Percentiles rank a stretch among this genome's conserved stretches.
phyloP scores from a whole-genome alignment of 2,113 vertebrate species.

The Nanorana parkeri region DNA sequence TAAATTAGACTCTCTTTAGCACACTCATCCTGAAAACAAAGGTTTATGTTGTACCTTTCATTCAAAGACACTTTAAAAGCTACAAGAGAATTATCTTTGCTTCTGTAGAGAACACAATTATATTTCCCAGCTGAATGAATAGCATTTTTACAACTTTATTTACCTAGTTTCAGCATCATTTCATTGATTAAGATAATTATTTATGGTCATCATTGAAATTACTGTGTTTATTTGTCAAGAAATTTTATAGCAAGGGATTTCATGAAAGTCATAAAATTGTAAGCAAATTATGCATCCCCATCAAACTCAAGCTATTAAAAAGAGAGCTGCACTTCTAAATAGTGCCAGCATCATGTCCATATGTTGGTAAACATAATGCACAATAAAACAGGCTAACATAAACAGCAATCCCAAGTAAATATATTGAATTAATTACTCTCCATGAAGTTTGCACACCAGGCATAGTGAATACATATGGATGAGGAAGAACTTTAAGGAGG shows the following conservation, averaged over 20 bases:
- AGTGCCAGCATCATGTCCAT: constrained; percentile 48
- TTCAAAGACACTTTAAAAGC: neutral
- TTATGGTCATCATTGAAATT: constrained; percentile 50
- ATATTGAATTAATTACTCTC: constrained; percentile 57
- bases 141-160: constrained; percentile 37
- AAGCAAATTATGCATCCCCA: constrained; percentile 47
- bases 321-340: constrained; percentile 52
- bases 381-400: constrained; percentile 53
- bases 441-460: constrained; percentile 47
- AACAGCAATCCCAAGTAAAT: constrained; percentile 55
- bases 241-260: constrained; percentile 49
- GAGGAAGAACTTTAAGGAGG: constrained; percentile 33
- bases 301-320: constrained; percentile 56
- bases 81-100: neutral
- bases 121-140: constrained; percentile 3
- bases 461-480: constrained; percentile 41
- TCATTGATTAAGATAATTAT: constrained; percentile 57
- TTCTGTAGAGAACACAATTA: neutral
- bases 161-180: constrained; percentile 29
- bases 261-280: constrained; percentile 50
- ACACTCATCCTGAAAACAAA: too few relatives aligned
- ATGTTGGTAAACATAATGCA: constrained; percentile 57
- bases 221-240: constrained; percentile 48
- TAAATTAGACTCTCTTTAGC: too few relatives aligned
- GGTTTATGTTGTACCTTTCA: neutral